A percentile compares a stretch with the other conserved stretches of the same genome.
These are phyloP conservation scores for Atrichornis clamosus DNA, from an alignment of 2,113 vertebrate species.

Conservation along the genomic window DNA sequence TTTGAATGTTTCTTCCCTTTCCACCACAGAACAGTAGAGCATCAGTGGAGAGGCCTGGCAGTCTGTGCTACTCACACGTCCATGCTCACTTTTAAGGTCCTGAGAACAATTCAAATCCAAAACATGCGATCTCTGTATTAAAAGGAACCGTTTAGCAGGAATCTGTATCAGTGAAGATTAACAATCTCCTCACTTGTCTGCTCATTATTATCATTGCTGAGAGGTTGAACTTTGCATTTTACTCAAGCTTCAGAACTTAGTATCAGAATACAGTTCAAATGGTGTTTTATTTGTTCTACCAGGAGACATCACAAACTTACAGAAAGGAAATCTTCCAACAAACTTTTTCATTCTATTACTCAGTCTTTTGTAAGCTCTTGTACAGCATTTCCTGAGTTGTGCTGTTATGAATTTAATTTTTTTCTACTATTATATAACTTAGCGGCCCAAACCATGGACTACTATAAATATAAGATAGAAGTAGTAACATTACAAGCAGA, in stretches of 20 bases:
- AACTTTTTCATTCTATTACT: background rate
- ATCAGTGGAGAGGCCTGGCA: background rate
- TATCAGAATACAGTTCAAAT: background rate
- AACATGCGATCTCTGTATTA: background rate
- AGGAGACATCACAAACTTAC: background rate
- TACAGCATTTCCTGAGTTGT: background rate
- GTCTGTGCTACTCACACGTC: background rate
- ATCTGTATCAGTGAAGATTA: background rate
- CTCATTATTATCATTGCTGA: background rate
- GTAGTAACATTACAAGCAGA: background rate
- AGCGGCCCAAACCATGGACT: background rate
- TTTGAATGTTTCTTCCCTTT: background rate
- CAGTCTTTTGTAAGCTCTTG: background rate
- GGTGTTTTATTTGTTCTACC: background rate
- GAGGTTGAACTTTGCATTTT: background rate
- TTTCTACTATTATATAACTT: background rate
- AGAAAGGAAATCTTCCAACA: background rate
- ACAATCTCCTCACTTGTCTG: accelerated
- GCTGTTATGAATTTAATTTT: background rate
- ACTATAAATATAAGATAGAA: background rate
- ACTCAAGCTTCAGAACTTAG: background rate
- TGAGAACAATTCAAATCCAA: background rate
- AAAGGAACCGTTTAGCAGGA: background rate
- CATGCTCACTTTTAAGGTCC: background rate
- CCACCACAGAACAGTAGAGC: background rate